phyloP scores from a whole-genome alignment of 2,797 vertebrate species.

The Notolabrus celidotus region DNA sequence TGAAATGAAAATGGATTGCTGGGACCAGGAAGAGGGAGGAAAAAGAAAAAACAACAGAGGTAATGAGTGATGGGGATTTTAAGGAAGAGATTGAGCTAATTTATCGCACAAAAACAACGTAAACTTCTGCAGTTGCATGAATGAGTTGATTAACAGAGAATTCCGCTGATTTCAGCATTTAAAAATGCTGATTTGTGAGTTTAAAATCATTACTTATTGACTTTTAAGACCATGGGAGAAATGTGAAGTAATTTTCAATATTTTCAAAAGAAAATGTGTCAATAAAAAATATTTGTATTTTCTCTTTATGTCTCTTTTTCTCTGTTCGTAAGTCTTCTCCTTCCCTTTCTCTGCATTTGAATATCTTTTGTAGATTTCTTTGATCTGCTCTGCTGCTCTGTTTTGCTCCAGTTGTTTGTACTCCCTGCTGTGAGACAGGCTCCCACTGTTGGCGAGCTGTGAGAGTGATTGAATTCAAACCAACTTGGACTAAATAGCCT shows the following conservation, averaged over 20 bases:
- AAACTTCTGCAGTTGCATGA: not conserved
- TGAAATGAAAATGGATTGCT: conserved; percentile 25
- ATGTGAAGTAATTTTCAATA: no score
- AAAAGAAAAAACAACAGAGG: conserved; percentile 7
- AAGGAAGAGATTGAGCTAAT: not conserved
- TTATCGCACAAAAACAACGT: not conserved
- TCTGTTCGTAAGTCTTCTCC: conserved; percentile 11
- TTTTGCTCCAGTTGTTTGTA: conserved; percentile 54
- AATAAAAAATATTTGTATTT: not conserved
- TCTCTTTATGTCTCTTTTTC: not conserved
- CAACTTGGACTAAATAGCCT: conserved; percentile 48
- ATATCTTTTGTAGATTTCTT: conserved; percentile 43
- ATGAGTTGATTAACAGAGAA: not conserved
- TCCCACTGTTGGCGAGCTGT: conserved; percentile 40
- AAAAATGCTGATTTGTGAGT: not conserved
- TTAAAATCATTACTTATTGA: no score
- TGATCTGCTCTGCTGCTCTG: conserved; percentile 56
- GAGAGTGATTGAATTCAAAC: conserved; percentile 49
- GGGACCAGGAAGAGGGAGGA: not conserved
- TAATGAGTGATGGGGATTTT: not conserved
- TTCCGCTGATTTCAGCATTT: not conserved
- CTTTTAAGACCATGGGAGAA: no score
- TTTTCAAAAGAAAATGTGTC: no score
- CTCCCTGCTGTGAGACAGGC: conserved; percentile 56
- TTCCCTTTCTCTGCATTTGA: not conserved